phyloP scores from a whole-genome alignment of 2,797 vertebrate genomes.

The Pipistrellus pygmaeus region DNA sequence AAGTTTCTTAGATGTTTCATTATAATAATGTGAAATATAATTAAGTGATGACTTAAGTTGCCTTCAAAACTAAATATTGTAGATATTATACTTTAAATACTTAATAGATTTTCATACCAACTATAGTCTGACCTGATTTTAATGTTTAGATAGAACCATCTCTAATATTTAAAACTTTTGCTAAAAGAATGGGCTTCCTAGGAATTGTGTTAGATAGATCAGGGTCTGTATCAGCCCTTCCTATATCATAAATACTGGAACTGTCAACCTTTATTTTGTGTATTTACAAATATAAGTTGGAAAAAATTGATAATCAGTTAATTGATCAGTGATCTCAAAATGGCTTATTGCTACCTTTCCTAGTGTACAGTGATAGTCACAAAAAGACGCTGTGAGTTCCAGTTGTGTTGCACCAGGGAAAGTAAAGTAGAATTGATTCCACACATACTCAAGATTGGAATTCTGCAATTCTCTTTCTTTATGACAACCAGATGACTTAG shows the following conservation, averaged over 20 bases:
- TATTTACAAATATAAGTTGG: background rate
- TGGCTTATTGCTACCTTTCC: background rate
- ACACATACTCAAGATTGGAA: background rate
- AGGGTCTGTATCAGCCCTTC: background rate
- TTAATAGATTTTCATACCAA: constrained; percentile 9
- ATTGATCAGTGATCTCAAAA: background rate
- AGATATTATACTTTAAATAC: background rate
- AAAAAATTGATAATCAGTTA: background rate
- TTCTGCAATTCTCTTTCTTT: background rate
- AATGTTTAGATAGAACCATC: constrained; percentile 4
- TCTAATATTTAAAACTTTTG: background rate
- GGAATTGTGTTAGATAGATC: background rate
- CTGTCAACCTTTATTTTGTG: background rate
- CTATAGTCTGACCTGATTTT: constrained; percentile 23
- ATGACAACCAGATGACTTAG: background rate
- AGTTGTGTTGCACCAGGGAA: background rate
- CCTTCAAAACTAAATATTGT: constrained; percentile 45
- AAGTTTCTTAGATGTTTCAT: constrained; percentile 12
- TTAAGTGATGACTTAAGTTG: constrained; percentile 5
- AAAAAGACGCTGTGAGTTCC: background rate
- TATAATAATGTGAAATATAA: constrained; percentile 52
- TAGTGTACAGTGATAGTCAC: background rate
- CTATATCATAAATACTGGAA: background rate
- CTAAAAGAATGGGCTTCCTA: constrained; percentile 41
- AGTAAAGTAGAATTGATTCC: background rate